Evolutionary conservation across 2,797 vertebrate species (phyloP).

Genomic region (Clarias platycephalus): DNA sequence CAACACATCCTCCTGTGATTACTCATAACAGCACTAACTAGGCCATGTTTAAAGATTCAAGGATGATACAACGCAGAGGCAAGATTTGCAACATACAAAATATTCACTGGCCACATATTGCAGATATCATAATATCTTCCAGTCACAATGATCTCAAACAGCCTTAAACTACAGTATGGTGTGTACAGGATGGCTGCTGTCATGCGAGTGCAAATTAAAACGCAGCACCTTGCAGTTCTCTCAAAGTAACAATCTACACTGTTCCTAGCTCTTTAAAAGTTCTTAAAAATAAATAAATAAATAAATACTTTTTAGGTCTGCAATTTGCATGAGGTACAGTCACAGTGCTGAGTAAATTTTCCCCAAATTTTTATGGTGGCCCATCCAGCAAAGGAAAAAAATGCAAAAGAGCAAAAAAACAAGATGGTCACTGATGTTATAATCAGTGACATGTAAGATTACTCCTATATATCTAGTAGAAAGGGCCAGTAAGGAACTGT

Average conservation of each 20-base stretch:
- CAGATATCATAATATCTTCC: background rate
- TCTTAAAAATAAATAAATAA: background rate
- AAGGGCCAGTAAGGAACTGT: too few species aligned
- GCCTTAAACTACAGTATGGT: background rate
- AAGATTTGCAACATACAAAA: background rate
- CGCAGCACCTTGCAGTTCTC: background rate
- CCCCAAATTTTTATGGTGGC: too few species aligned
- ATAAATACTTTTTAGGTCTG: too few species aligned
- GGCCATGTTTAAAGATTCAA: background rate
- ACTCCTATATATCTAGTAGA: too few species aligned
- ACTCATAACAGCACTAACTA: background rate
- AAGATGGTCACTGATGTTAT: too few species aligned
- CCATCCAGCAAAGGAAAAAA: too few species aligned
- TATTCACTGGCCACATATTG: background rate
- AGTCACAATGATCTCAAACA: background rate
- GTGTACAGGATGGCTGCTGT: background rate
- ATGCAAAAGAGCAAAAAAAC: too few species aligned
- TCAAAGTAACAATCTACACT: too few species aligned
- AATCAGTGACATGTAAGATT: too few species aligned
- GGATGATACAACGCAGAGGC: background rate
- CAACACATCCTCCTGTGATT: background rate
- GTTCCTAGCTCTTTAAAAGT: background rate
- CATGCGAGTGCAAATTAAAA: background rate
- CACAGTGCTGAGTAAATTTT: too few species aligned
- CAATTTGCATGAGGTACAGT: background rate